Evolutionary conservation across 2,888 invertebrate species (phyloP), one percentile per base, ranked within the genome.

Genomic region (Dioctria rufipes): DNA sequence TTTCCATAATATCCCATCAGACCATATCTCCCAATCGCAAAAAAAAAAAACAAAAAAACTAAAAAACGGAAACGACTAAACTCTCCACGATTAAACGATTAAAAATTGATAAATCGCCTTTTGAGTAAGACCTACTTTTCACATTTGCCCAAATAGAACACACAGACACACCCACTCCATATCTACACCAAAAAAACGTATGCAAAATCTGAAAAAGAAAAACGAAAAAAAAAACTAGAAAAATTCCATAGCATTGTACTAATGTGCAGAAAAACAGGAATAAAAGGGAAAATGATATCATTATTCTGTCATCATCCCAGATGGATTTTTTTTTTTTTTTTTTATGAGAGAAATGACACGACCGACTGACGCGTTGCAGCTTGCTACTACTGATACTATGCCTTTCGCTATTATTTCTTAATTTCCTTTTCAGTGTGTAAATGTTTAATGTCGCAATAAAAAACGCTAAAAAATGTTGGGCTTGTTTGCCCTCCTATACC

Each of bases 21-120:
- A 25, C 25, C 25, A 25, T 25, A 25, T 2, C 2, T 25, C 25
- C 25, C 25, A 25, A 25, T 25, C 25, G 25, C 25, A 25, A 25
- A 25, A 54, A 54, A 54, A n/a, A n/a, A n/a, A n/a, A n/a, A n/a
- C n/a, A n/a, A n/a, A n/a, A n/a, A n/a, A n/a, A n/a, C n/a, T n/a
- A n/a, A n/a, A n/a, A 54, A 54, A n/a, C 25, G 25, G 25, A 11
- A n/a, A n/a, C 11, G 54, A 11, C 54, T 54, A 54, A 54, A 37
- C 11, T 61, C 4, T 5, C 39, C 3, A n/a, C 61, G 61, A 61
- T 61, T 61, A 61, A 61, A 4, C 39, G 61, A 39, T 61, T 61
- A 61, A 61, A 61, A 61, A 61, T 39, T 61, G 61, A 61, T 61
- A 61, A 61, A 61, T 61, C 11, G 61, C 3, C 37, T 37, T 61